A percentile compares a stretch with the other conserved stretches of the same genome.
Evolutionary conservation across 2,888 invertebrate species (phyloP).

Genomic region (Aethes cnicana): DNA sequence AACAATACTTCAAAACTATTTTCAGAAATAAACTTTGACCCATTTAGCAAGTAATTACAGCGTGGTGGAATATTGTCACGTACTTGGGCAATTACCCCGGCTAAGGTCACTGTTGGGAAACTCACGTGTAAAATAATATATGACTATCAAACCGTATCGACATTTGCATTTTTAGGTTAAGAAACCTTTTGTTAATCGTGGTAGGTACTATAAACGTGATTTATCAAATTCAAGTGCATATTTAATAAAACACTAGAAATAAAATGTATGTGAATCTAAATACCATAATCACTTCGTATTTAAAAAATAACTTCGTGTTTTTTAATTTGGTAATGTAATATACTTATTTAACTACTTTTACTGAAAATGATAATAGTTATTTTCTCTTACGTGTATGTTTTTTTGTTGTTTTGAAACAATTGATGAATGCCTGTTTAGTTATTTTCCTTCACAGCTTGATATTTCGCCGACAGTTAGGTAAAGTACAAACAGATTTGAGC

Average conservation of each 20-base stretch:
- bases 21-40: slow-evolving; percentile 36
- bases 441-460: too few relatives aligned
- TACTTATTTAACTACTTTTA: too few relatives aligned
- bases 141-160: slow-evolving; percentile 44
- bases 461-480: too few relatives aligned
- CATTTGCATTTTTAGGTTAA: slow-evolving; percentile 52
- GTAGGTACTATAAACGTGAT: slow-evolving; percentile 33
- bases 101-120: slow-evolving; percentile 48
- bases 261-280: too few relatives aligned
- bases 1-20: slow-evolving; percentile 1
- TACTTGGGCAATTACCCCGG: slow-evolving; percentile 40
- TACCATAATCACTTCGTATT: too few relatives aligned
- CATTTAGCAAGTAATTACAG: slow-evolving; percentile 39
- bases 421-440: too few relatives aligned
- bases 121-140: slow-evolving; percentile 46
- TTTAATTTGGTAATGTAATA: too few relatives aligned
- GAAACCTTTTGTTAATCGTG: slow-evolving; percentile 48
- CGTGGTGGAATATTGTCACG: slow-evolving; percentile 49
- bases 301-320: too few relatives aligned
- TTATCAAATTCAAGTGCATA: slow-evolving; percentile 40
- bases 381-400: too few relatives aligned
- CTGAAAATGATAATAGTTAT: too few relatives aligned
- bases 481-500: too few relatives aligned
- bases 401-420: too few relatives aligned
- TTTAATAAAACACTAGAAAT: not conserved